Evolutionary conservation across 1,140 invertebrate genomes (phyloP).

Genomic region (Aethina tumida): DNA sequence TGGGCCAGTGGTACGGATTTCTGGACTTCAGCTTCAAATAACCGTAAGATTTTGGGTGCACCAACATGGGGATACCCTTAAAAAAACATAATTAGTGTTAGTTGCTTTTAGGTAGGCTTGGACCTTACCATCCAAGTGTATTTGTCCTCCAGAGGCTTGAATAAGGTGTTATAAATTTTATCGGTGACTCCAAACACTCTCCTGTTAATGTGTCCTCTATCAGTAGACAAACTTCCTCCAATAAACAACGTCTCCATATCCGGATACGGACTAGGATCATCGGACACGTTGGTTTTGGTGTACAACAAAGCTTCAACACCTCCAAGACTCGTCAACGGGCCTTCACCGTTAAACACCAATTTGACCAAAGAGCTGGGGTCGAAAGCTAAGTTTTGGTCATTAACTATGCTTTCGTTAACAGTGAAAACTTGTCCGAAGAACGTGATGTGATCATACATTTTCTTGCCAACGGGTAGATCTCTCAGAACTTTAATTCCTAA

Average conservation of each 20-base stretch:
- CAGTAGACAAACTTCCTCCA: conserved; percentile 24
- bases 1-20: conserved; percentile 54
- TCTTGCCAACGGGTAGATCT: conserved; percentile 44
- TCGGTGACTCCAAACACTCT: conserved; percentile 24
- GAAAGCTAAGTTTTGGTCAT: conserved; percentile 2
- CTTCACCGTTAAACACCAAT: conserved; percentile 22
- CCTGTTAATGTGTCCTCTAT: conserved; percentile 20
- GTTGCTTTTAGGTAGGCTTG: conserved; percentile 41
- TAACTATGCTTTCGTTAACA: conserved; percentile 24
- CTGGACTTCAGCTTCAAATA: conserved; percentile 44
- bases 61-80: conserved; percentile 57
- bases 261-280: conserved; percentile 36
- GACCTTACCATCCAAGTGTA: conserved; percentile 13
- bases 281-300: conserved; percentile 37
- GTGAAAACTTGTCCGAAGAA: conserved; percentile 32
- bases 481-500: conserved; percentile 35
- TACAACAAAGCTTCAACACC: conserved; percentile 44
- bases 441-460: conserved; percentile 45
- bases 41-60: conserved; percentile 60
- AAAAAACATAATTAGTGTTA: conserved; percentile 42
- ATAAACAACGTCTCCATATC: conserved; percentile 52
- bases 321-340: conserved; percentile 31
- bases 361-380: conserved; percentile 13
- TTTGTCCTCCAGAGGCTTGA: conserved; percentile 22
- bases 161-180: conserved; percentile 24